Base-by-base conservation (phyloP, 2,113 vertebrate species). In the Trachemys scripta region DNA sequence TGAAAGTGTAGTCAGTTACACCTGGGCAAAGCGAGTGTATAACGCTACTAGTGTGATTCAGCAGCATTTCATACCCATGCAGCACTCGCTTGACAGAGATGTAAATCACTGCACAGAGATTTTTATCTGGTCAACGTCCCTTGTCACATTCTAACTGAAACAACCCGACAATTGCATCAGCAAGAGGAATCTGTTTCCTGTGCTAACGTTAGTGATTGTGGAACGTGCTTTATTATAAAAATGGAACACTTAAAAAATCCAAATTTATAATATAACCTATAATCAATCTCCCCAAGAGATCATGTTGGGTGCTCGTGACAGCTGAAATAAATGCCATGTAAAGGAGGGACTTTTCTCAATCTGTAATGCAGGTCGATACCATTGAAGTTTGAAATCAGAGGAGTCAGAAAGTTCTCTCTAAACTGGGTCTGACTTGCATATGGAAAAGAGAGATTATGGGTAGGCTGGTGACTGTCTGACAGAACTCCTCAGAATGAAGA, bases 301-400 rank as follows among this genome's bases (percentile, higher is more conserved):
- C 50, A 65, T 82, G 54, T 79, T 89, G 82, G n/a, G 35, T 91
- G 84, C 29, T 92, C 25, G 31, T 35, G 31, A 69, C 31, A 96
- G 85, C 47, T 92, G 75, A 94, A 94, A 89, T 8, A 85, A 78
- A 84, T 50, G 35, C 51, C 88, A 50, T 89, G 89, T 49, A 88
- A 94, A 62, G 38, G 56, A 16, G 12, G 8, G 62, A 45, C 49
- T 72, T 84, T 76, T 84, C 38, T 51, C 20, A 24, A 38, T n/a
- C 49, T 20, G 8, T 69, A 72, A 45, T 29, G 42, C 47, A 93
- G 78, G 53, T 49, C 86, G 72, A 69, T 85, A 79, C 80, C 45
- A 54, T 13, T 75, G 80, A 85, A 35, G 50, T 88, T 93, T 56
- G 83, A 79, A 92, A 85, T 57, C 38, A 86, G 53, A 94, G 51